phyloP scores from a whole-genome alignment of 2,113 vertebrate genomes.

The Nicator chloris region DNA sequence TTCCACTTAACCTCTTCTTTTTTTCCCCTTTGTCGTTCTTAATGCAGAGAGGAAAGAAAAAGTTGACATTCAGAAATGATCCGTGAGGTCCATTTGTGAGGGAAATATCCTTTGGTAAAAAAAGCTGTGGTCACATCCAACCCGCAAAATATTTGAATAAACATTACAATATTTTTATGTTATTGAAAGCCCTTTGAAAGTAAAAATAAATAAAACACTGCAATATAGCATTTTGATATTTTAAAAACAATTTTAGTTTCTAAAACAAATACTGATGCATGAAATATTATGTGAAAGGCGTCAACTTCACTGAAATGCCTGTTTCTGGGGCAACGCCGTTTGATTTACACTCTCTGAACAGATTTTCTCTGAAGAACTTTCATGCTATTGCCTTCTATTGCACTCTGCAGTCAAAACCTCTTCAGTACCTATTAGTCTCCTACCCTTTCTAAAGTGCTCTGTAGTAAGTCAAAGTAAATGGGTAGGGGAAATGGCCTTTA shows the following conservation, averaged over 20 bases:
- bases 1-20: not conserved
- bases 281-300: not conserved
- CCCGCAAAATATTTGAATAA: not conserved
- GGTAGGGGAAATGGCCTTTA: constrained; percentile 15
- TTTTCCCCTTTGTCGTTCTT: not conserved
- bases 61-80: not conserved
- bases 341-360: constrained; percentile 19
- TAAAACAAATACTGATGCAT: constrained; percentile 4
- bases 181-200: not conserved
- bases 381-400: not conserved
- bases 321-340: not conserved
- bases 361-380: constrained; percentile 2
- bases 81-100: not conserved
- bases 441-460: constrained; percentile 4
- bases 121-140: not conserved
- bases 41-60: not conserved
- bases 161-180: not conserved
- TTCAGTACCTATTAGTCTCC: constrained; percentile 13
- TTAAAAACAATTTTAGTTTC: not conserved
- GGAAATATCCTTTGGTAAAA: not conserved
- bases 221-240: not conserved
- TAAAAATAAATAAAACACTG: constrained; percentile 16
- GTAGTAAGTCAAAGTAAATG: constrained; percentile 36
- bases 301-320: not conserved
- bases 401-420: not conserved